A percentile compares a stretch with the other conserved stretches of the same genome.
Conservation (phyloP, 35 echinoderm and acorn worm species). For the Holothuria glaberrima region DNA sequence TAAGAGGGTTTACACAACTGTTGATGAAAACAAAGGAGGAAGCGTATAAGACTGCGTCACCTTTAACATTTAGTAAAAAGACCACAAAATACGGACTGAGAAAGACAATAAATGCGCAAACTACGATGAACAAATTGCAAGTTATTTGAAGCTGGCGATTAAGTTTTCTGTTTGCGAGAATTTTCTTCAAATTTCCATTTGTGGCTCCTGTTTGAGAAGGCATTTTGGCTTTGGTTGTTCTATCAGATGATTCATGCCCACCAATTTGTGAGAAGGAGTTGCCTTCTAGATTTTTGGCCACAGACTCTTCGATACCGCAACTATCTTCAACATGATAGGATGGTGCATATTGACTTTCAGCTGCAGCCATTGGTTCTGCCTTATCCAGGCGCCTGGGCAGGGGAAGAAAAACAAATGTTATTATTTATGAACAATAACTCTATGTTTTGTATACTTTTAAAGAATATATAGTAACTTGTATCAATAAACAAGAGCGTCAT, state of each 20-base stretch:
- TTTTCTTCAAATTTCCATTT: too few relatives aligned
- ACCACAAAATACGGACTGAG: slow-evolving; percentile 28
- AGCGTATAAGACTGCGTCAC: slow-evolving; percentile 18
- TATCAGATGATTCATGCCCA: too few relatives aligned
- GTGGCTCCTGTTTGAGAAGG: not conserved
- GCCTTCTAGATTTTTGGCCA: too few relatives aligned
- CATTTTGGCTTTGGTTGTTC: not conserved
- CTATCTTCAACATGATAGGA: not conserved
- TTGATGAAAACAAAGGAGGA: not conserved
- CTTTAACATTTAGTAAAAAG: slow-evolving; percentile 29
- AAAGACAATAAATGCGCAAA: slow-evolving; percentile 22
- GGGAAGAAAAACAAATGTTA: not conserved
- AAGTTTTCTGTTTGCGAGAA: not conserved
- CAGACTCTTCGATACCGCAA: not conserved
- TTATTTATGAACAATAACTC: not conserved
- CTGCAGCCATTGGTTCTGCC: not conserved
- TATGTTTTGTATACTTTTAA: not conserved
- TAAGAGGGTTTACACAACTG: slow-evolving; percentile 42
- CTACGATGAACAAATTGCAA: slow-evolving; percentile 47
- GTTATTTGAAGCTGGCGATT: slow-evolving; percentile 33
- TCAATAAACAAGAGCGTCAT: too few relatives aligned
- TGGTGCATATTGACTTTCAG: not conserved
- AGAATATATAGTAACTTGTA: too few relatives aligned
- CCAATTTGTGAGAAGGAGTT: too few relatives aligned
- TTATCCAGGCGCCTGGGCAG: not conserved